phyloP scores from a whole-genome alignment of 1,140 invertebrate genomes.

The Spodoptera frugiperda region DNA sequence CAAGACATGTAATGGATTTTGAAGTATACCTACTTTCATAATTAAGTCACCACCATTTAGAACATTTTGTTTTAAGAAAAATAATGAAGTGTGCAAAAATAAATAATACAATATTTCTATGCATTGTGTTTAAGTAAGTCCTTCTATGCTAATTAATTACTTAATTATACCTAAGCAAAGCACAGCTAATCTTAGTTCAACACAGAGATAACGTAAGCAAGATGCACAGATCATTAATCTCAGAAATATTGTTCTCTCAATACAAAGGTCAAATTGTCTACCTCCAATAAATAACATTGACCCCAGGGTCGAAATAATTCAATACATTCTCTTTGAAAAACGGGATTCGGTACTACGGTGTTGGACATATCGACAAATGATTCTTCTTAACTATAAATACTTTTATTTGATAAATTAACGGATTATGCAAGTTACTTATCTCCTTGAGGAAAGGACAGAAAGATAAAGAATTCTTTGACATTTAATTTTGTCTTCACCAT shows the following conservation, averaged over 20 bases:
- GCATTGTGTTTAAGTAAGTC: no score
- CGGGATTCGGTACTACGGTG: constrained; percentile 34
- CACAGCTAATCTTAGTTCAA: constrained; percentile 13
- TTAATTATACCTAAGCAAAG: constrained; percentile 19
- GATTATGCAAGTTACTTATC: constrained; percentile 40
- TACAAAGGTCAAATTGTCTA: constrained; percentile 47
- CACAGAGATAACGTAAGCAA: constrained; percentile 42
- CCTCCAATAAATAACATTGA: constrained; percentile 55
- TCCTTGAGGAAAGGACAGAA: neutral
- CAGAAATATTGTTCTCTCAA: constrained; percentile 48
- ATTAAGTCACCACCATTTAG: no score
- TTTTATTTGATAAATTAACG: constrained; percentile 47
- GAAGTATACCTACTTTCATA: no score
- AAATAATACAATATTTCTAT: no score
- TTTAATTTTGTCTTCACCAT: neutral
- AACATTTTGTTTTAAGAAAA: no score
- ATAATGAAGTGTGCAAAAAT: no score
- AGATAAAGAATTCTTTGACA: neutral
- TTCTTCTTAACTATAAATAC: constrained; percentile 26
- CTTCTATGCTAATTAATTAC: neutral
- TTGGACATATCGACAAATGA: constrained; percentile 10
- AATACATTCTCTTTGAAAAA: constrained; percentile 55
- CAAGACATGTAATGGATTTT: no score
- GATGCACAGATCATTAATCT: constrained; percentile 38
- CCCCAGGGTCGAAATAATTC: constrained; percentile 57